phyloP scores from a whole-genome alignment of 2,888 invertebrate genomes.

The Galerucella calmariensis region DNA sequence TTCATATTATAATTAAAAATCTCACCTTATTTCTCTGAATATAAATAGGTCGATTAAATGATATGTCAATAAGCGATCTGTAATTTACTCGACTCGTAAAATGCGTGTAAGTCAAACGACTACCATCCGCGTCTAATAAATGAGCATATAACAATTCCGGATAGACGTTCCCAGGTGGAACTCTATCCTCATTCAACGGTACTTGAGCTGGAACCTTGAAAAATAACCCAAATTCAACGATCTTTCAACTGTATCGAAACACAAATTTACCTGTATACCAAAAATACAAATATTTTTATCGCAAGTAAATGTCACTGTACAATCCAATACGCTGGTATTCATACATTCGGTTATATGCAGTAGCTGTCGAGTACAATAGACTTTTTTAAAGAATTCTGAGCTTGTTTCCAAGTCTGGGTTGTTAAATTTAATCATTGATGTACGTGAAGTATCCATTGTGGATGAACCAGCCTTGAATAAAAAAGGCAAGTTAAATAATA shows the following conservation, averaged over 20 bases:
- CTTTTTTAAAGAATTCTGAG: conserved; percentile 64
- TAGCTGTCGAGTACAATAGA: conserved; percentile 77
- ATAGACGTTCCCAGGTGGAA: conserved; percentile 65
- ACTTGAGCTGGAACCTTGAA: conserved; percentile 80
- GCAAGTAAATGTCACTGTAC: conserved; percentile 82
- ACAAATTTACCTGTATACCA: conserved; percentile 71
- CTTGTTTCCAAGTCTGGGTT: conserved; percentile 50
- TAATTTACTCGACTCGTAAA: conserved; percentile 82
- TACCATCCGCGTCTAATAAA: conserved; percentile 82
- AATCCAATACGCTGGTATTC: conserved; percentile 81
- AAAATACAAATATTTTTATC: conserved; percentile 83
- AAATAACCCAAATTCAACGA: conserved; percentile 14
- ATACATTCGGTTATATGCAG: conserved; percentile 77
- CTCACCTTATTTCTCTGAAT: conserved; percentile 78
- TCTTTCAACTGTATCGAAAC: background rate
- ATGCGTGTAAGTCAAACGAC: conserved; percentile 83
- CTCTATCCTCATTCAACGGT: conserved; percentile 66
- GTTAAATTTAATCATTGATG: conserved; percentile 59
- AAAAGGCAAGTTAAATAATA: background rate
- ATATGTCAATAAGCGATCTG: conserved; percentile 80
- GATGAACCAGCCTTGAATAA: conserved; percentile 52
- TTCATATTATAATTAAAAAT: background rate
- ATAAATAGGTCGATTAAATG: conserved; percentile 82
- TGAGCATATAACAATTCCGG: conserved; percentile 85
- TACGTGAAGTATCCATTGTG: conserved; percentile 60